Evolutionary conservation across 2,113 vertebrate genomes (phyloP).

Genomic region (Myotis lucifugus): DNA sequence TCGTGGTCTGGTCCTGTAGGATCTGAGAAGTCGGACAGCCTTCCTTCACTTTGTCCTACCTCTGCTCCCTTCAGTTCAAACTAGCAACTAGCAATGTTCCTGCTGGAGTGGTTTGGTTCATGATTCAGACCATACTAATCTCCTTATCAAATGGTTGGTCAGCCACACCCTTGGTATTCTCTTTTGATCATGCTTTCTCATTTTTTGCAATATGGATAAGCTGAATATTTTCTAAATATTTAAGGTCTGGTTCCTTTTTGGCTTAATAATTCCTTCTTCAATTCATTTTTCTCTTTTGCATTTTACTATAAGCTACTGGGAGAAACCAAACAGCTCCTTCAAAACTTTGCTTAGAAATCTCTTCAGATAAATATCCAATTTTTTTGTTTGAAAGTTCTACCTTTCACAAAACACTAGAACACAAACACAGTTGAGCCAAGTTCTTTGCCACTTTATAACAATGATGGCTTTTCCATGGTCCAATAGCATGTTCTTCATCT

Average conservation of each 20-base stretch:
- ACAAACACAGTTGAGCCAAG: neutral
- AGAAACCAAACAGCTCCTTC: neutral
- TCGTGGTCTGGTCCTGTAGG: neutral
- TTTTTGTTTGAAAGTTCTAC: neutral
- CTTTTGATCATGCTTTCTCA: neutral
- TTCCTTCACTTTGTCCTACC: neutral
- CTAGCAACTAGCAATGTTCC: neutral
- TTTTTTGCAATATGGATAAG: neutral
- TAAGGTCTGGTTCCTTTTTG: neutral
- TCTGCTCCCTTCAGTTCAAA: neutral
- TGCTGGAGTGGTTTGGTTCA: neutral
- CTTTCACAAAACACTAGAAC: neutral
- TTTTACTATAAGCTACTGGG: neutral
- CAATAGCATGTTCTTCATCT: neutral
- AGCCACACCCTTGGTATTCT: neutral
- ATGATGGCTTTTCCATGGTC: neutral
- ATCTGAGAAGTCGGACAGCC: neutral
- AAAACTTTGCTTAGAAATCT: neutral
- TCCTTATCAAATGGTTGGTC: conserved; percentile 11
- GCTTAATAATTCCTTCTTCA: neutral
- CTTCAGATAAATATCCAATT: neutral
- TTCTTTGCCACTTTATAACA: neutral
- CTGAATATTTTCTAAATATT: conserved; percentile 29
- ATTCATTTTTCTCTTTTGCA: neutral
- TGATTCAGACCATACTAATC: neutral